These are phyloP conservation scores for Busseola fusca DNA, from an alignment of 2,888 invertebrate species.

Conservation along the genomic window DNA sequence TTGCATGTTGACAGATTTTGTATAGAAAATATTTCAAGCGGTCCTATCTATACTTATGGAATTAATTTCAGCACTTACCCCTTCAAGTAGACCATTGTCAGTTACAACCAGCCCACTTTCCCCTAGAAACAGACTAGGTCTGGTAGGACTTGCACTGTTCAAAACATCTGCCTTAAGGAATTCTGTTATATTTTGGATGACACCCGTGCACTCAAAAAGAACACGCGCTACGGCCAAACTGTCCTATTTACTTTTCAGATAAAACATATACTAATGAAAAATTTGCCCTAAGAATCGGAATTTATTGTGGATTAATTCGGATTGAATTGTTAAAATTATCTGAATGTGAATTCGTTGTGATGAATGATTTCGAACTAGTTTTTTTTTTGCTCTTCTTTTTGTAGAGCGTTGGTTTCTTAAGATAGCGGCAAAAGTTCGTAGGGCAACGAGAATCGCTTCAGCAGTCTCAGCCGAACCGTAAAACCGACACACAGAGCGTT, in stretches of 20 bases:
- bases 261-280: background rate
- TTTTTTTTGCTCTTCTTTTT: slow-evolving; percentile 5
- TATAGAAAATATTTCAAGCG: background rate
- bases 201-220: background rate
- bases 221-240: background rate
- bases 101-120: background rate
- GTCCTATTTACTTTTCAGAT: background rate
- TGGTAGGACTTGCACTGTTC: background rate
- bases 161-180: background rate
- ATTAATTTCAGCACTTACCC: background rate
- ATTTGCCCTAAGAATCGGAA: background rate
- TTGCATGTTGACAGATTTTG: background rate
- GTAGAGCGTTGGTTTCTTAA: background rate
- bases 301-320: background rate
- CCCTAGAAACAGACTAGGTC: background rate
- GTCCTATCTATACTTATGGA: background rate
- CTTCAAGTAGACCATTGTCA: background rate
- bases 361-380: slow-evolving; percentile 8
- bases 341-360: slow-evolving; percentile 5
- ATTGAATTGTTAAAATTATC: slow-evolving; percentile 1
- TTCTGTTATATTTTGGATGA: background rate
- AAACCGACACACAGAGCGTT: background rate
- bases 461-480: no score
- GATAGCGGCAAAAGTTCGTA: no score
- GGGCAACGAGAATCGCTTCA: no score